Percentiles rank a stretch among this genome's conserved stretches.
phyloP scores from a whole-genome alignment of 1,140 invertebrate species.

The Galendromus occidentalis region DNA sequence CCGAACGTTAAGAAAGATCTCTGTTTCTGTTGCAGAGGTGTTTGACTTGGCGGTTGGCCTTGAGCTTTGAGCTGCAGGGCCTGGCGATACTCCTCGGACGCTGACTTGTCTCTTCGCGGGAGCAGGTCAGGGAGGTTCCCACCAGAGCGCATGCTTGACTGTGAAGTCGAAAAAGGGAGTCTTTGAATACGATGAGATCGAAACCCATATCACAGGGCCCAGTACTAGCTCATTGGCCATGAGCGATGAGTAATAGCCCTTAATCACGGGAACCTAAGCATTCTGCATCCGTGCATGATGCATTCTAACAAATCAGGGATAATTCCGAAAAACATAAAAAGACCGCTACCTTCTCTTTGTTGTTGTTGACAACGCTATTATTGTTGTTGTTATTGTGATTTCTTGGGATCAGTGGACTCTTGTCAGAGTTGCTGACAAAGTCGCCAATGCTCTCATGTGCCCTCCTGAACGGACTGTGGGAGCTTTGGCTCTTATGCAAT shows the following conservation, averaged over 20 bases:
- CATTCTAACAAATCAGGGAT: no score
- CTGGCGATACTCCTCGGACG: neutral
- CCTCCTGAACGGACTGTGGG: neutral
- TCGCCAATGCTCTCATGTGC: neutral
- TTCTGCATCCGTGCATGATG: no score
- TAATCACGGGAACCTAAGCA: no score
- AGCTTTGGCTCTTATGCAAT: neutral
- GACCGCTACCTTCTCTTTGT: no score
- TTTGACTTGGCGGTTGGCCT: neutral
- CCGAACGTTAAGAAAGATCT: slow-evolving; percentile 91
- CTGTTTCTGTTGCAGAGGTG: slow-evolving; percentile 69
- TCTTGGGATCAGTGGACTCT: slow-evolving; percentile 10
- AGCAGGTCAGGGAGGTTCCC: slow-evolving; percentile 16
- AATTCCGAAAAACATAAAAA: no score
- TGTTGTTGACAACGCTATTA: no score
- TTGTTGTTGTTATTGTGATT: slow-evolving; percentile 10
- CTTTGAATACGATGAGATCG: neutral
- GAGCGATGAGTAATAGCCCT: no score
- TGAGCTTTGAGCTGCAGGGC: slow-evolving; percentile 3
- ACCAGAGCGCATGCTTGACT: slow-evolving; percentile 14
- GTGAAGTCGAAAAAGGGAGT: neutral
- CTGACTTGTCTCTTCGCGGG: slow-evolving; percentile 15
- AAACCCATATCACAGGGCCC: no score
- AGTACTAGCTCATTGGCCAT: no score
- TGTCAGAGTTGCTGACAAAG: neutral